phyloP scores from a whole-genome alignment of 2,113 vertebrate species.

The Pelecanoides urinatrix region DNA sequence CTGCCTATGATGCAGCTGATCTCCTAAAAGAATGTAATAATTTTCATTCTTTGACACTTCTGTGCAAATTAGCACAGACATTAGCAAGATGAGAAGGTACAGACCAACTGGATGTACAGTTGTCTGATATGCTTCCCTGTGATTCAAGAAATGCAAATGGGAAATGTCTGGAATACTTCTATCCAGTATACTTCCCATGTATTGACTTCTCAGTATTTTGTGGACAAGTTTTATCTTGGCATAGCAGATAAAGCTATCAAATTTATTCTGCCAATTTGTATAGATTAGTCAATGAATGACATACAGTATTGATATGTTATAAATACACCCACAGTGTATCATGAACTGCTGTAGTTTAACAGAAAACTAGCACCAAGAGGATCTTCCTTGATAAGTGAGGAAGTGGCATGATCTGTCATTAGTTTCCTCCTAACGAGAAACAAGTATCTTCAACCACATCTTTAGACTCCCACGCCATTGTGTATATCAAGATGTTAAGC shows the following conservation, averaged over 20 bases:
- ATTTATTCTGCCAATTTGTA: not conserved
- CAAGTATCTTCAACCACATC: conserved; percentile 76
- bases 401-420: conserved; percentile 76
- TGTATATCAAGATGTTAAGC: conserved; percentile 61
- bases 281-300: not conserved
- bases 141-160: not conserved
- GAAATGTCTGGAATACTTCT: not conserved
- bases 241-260: not conserved
- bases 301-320: not conserved
- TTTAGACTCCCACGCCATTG: conserved; percentile 67
- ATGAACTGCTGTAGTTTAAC: not conserved
- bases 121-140: not conserved
- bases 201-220: not conserved
- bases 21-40: not conserved
- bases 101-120: not conserved
- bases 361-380: not conserved
- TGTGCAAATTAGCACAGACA: not conserved
- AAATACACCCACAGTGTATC: not conserved
- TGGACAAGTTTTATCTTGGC: not conserved
- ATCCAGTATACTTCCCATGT: not conserved
- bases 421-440: conserved; percentile 75
- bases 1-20: not conserved
- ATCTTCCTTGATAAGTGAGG: conserved; percentile 65
- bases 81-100: not conserved
- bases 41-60: not conserved